A percentile compares a stretch with the other conserved stretches of the same genome.
These are phyloP conservation scores for Corythaeola cristata DNA, from an alignment of 2,113 vertebrate species.

Conservation along the genomic window DNA sequence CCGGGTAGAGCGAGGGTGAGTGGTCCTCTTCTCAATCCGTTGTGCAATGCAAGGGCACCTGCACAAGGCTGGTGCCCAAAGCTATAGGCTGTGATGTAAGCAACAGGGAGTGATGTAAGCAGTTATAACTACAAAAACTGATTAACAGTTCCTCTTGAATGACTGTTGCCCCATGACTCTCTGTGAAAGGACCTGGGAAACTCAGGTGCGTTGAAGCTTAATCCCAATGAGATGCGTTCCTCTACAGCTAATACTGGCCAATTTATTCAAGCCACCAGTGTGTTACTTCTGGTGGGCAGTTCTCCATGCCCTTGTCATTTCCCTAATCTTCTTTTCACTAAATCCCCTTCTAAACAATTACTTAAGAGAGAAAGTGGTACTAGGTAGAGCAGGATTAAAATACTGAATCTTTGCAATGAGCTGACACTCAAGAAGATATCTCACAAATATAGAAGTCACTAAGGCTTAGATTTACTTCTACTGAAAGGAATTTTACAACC, in stretches of 20 bases:
- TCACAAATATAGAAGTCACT: background rate
- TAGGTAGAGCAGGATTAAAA: slow-evolving; percentile 25
- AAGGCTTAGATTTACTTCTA: background rate
- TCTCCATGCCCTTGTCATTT: background rate
- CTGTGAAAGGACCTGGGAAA: background rate
- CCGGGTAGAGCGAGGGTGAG: background rate
- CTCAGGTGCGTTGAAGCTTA: background rate
- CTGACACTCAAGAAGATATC: background rate
- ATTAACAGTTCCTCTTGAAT: background rate
- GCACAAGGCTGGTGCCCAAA: background rate
- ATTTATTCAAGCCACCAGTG: background rate
- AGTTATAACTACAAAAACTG: background rate
- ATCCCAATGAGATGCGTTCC: background rate
- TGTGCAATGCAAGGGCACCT: background rate
- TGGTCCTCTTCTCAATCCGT: background rate
- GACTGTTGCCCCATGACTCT: background rate
- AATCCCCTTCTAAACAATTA: background rate
- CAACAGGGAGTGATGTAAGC: background rate
- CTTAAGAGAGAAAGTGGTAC: background rate
- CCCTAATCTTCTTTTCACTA: background rate
- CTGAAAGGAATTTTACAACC: background rate
- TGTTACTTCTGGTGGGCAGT: background rate
- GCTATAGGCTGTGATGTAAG: background rate
- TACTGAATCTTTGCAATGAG: background rate
- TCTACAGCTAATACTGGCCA: background rate